Evolutionary conservation across 2,113 vertebrate species (phyloP), one percentile per base, ranked within the genome.

Genomic region (Monopterus albus): DNA sequence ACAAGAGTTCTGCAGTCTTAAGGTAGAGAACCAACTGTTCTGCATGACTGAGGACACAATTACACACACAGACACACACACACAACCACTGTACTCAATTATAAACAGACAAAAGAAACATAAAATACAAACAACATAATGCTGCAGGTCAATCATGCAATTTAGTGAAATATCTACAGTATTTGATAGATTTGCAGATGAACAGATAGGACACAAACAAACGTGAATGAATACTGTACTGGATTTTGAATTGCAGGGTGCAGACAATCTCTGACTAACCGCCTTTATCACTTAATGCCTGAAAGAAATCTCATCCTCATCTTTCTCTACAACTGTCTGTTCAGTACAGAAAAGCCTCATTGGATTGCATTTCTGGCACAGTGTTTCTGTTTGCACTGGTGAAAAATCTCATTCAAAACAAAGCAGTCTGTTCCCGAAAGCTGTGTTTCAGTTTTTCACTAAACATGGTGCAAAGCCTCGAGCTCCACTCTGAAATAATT

Each of bases 11-110:
- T 0, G 96, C 94, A n/a, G 93, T 95, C 77, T 98, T 99, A 72
- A 99, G 93, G 78, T 97, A 97, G 20, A 99, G 91, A 60, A 99
- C 96, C 39, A 99, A 93, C 92, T 99, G 96, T 61, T 99, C 98
- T 0, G 96, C 97, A 0, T 96, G 94, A 88, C 98, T 98, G 86
- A 3, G 23, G 39, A 81, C 55, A 73, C 25, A 83, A 20, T 28
- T 4, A 63, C 17, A 59, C 47, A 61, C 18, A 50, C 13, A 72
- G 5, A 49, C n/a, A n/a, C n/a, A 67, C 51, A 49, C 33, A 65
- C 52, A 45, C 25, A 40, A 8, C 59, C 4, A 51, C 8, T 55
- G n/a, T 40, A 60, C 6, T 29, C 17, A 25, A 47, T 28, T 70
- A 11, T 26, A 12, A 21, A 13, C 5, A 2, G 5, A 15, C 20